These are phyloP conservation scores for Ostrea edulis DNA, from an alignment of 1,140 invertebrate genomes.

Conservation along the genomic window DNA sequence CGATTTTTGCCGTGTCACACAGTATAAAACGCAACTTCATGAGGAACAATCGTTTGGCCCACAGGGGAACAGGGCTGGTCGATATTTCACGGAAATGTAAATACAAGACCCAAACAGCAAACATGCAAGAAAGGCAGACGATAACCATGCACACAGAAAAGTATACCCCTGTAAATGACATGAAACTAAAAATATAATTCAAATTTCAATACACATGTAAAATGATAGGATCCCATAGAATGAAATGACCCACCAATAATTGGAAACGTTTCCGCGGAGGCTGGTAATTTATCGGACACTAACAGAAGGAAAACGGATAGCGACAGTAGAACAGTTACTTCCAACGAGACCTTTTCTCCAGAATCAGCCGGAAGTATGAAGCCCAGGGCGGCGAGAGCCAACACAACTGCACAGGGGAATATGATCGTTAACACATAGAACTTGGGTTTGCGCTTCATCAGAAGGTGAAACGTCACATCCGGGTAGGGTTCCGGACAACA, in stretches of 20 bases:
- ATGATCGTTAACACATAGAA: constrained; percentile 83
- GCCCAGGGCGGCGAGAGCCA: constrained; percentile 81
- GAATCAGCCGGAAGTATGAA: constrained; percentile 82
- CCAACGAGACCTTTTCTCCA: constrained; percentile 84
- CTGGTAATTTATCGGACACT: constrained; percentile 83
- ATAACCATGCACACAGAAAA: constrained; percentile 29
- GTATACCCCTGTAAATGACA: constrained; percentile 2
- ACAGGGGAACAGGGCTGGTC: neutral
- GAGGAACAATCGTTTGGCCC: neutral
- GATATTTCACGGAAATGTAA: constrained; percentile 5
- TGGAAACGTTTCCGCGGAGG: constrained; percentile 83
- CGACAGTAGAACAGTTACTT: constrained; percentile 82
- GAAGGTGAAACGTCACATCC: constrained; percentile 79
- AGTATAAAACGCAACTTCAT: neutral
- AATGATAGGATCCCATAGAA: neutral
- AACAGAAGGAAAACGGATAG: constrained; percentile 84
- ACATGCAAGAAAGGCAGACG: constrained; percentile 1
- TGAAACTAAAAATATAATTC: neutral
- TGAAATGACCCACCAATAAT: constrained; percentile 80
- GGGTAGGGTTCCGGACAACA: constrained; percentile 83
- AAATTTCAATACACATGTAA: neutral
- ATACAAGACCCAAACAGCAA: neutral
- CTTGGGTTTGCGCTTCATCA: constrained; percentile 76
- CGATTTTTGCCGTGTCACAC: neutral
- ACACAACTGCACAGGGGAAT: constrained; percentile 83